These are phyloP conservation scores for Urocynchramus pylzowi DNA, from an alignment of 2,113 vertebrate genomes.

Conservation along the genomic window DNA sequence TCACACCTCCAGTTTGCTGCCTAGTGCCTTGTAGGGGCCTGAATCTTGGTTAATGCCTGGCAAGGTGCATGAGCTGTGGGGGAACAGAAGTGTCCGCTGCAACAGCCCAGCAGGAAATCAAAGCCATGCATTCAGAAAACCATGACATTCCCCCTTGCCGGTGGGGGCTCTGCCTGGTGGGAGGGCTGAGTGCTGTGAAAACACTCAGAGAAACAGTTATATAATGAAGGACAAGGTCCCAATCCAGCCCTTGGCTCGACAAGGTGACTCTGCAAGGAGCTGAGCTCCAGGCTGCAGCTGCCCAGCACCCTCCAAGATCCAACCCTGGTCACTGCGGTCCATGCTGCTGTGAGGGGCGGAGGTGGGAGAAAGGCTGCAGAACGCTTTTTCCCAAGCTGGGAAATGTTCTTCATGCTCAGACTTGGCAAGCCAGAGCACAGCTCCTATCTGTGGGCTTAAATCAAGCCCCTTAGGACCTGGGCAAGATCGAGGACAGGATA, in stretches of 20 bases:
- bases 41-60: neutral
- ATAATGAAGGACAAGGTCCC: conserved; percentile 19
- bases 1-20: neutral
- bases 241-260: neutral
- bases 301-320: neutral
- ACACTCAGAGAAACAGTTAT: conserved; percentile 5
- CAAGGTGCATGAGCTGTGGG: neutral
- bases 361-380: neutral
- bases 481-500: neutral
- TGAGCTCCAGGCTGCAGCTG: neutral
- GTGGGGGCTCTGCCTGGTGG: neutral
- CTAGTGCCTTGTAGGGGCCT: neutral
- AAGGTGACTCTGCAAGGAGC: neutral
- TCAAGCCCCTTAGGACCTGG: neutral
- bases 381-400: neutral
- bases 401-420: neutral
- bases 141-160: neutral
- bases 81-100: neutral
- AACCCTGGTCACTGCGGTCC: rapidly evolving
- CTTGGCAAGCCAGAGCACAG: neutral
- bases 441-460: neutral
- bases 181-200: neutral
- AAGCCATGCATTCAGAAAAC: conserved; percentile 7
- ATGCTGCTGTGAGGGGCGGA: neutral
- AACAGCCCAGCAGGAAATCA: neutral